Conservation (phyloP, 1,140 invertebrate genomes). For the Euura saliciscinereae region DNA sequence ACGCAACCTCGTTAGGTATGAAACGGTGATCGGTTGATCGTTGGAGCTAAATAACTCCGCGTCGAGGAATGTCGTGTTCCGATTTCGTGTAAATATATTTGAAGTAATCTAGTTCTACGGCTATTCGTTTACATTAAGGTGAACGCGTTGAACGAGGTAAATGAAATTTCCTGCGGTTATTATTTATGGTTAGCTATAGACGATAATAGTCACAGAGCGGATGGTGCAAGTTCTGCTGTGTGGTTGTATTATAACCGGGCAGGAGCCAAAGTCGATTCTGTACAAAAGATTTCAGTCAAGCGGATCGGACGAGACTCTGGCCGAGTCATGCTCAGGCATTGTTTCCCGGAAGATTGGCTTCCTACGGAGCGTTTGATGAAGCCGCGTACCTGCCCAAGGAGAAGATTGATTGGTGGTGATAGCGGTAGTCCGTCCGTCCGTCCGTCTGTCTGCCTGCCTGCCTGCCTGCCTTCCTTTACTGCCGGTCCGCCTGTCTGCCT, state of each 20-base stretch:
- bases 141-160: too few relatives aligned
- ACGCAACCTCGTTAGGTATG: too few relatives aligned
- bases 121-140: too few relatives aligned
- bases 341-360: slow-evolving; percentile 4
- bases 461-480: slow-evolving; percentile 24
- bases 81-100: too few relatives aligned
- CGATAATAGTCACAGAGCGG: too few relatives aligned
- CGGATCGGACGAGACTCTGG: background rate
- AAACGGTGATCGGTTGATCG: too few relatives aligned
- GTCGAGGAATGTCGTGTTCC: too few relatives aligned
- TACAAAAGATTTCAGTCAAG: background rate
- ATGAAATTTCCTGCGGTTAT: too few relatives aligned
- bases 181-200: too few relatives aligned
- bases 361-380: slow-evolving; percentile 1
- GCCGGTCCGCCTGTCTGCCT: background rate
- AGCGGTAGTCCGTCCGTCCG: slow-evolving; percentile 20
- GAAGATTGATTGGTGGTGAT: background rate
- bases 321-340: background rate
- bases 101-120: too few relatives aligned
- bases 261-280: background rate
- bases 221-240: too few relatives aligned
- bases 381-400: background rate
- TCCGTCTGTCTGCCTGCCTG: background rate
- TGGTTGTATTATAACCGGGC: background rate
- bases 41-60: too few relatives aligned